Percentiles rank a stretch among this genome's conserved stretches.
These are phyloP conservation scores for Xenentodon cancila DNA, from an alignment of 2,797 vertebrate genomes.

Conservation along the genomic window DNA sequence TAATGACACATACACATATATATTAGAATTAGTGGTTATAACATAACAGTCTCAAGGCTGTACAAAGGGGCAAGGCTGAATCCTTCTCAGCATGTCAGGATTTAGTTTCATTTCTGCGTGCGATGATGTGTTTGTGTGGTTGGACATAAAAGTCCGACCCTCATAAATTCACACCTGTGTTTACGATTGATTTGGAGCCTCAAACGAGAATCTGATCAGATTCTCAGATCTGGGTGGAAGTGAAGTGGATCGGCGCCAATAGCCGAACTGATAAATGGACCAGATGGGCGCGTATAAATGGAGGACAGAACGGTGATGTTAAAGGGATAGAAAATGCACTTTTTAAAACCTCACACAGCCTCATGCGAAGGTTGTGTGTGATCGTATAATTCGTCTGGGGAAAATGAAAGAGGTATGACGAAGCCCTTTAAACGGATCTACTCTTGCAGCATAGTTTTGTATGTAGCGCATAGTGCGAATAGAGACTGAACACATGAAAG, in stretches of 20 bases:
- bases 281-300: slow-evolving; percentile 43
- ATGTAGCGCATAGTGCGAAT: slow-evolving; percentile 74
- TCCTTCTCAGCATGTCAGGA: slow-evolving; percentile 70
- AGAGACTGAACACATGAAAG: slow-evolving; percentile 33
- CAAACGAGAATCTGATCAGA: too few relatives aligned
- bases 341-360: slow-evolving; percentile 69
- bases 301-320: slow-evolving; percentile 70
- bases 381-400: slow-evolving; percentile 36
- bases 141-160: too few relatives aligned
- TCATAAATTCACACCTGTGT: too few relatives aligned
- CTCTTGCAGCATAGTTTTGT: slow-evolving; percentile 82
- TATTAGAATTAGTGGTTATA: slow-evolving; percentile 83
- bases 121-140: slow-evolving; percentile 26
- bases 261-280: not conserved
- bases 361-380: slow-evolving; percentile 75
- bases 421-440: slow-evolving; percentile 87
- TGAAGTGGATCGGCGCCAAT: slow-evolving; percentile 16
- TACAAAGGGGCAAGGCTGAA: slow-evolving; percentile 80
- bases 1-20: slow-evolving; percentile 83
- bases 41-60: slow-evolving; percentile 87
- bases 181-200: too few relatives aligned
- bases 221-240: slow-evolving; percentile 16
- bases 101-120: slow-evolving; percentile 54
- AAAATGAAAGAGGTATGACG: slow-evolving; percentile 66
- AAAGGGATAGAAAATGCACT: slow-evolving; percentile 79